Evolutionary conservation across 2,888 invertebrate genomes (phyloP).

Genomic region (Papilio demoleus): DNA sequence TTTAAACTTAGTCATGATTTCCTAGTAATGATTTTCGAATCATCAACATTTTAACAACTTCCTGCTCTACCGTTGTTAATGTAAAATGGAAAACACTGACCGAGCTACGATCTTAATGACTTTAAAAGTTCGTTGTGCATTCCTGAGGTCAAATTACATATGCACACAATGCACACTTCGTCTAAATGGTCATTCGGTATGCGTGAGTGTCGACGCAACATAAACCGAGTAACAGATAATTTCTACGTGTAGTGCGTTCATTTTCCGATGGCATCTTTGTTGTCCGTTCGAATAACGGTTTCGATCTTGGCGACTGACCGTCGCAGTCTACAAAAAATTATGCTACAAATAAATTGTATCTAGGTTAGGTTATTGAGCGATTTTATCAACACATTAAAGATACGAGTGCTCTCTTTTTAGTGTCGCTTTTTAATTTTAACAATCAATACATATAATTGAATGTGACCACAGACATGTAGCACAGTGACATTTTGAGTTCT

Average conservation of each 20-base stretch:
- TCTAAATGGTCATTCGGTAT: slow-evolving; percentile 44
- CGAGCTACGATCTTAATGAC: not conserved
- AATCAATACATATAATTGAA: not conserved
- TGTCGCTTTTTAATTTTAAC: slow-evolving; percentile 23
- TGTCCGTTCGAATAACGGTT: slow-evolving; percentile 70
- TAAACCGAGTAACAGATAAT: slow-evolving; percentile 40
- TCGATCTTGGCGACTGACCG: slow-evolving; percentile 45
- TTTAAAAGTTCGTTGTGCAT: slow-evolving; percentile 19
- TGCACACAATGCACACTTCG: slow-evolving; percentile 42
- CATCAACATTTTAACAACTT: slow-evolving; percentile 17
- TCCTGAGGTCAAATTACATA: slow-evolving; percentile 28
- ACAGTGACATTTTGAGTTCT: no score
- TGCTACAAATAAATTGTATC: slow-evolving; percentile 36
- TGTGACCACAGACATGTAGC: not conserved
- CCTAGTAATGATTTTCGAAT: slow-evolving; percentile 33
- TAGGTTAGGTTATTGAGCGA: slow-evolving; percentile 9
- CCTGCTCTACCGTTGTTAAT: slow-evolving; percentile 8
- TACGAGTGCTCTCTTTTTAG: slow-evolving; percentile 27
- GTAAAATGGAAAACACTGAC: slow-evolving; percentile 12
- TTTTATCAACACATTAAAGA: slow-evolving; percentile 3
- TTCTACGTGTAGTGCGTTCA: slow-evolving; percentile 49
- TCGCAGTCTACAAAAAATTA: slow-evolving; percentile 46
- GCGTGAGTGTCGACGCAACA: slow-evolving; percentile 42
- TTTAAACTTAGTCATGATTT: slow-evolving; percentile 30
- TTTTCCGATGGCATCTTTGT: slow-evolving; percentile 46